Evolutionary conservation across 2,888 invertebrate species (phyloP).

Genomic region (Hydraecia micacea): DNA sequence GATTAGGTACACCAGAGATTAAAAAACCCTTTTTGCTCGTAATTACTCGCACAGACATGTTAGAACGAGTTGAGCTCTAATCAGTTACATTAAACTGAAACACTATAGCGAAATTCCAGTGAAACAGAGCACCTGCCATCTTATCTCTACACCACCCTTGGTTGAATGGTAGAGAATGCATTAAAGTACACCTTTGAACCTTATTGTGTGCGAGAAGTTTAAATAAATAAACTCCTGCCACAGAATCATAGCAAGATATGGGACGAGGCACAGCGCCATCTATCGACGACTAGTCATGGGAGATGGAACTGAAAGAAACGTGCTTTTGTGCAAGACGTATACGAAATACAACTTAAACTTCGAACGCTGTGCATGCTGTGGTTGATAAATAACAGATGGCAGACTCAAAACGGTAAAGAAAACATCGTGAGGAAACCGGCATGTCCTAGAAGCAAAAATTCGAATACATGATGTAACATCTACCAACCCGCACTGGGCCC

Average conservation of each 20-base stretch:
- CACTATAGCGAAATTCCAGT: neutral
- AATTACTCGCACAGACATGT: neutral
- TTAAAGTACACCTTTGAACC: too few species aligned
- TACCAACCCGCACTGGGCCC: too few species aligned
- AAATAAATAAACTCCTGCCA: too few species aligned
- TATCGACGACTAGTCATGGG: neutral
- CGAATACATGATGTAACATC: too few species aligned
- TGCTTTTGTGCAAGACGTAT: neutral
- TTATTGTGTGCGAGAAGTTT: too few species aligned
- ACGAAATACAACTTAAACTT: neutral
- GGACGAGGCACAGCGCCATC: conserved; percentile 6
- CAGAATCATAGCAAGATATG: neutral
- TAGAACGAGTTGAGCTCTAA: neutral
- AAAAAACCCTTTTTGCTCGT: neutral
- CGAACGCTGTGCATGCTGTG: neutral
- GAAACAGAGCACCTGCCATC: too few species aligned
- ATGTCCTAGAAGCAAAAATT: too few species aligned
- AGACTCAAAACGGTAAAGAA: neutral
- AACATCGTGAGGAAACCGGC: too few species aligned
- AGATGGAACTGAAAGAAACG: too few species aligned
- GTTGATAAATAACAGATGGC: conserved; percentile 4
- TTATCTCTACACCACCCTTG: too few species aligned
- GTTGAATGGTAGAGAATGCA: too few species aligned
- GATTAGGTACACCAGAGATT: neutral
- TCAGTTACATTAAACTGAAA: neutral